Conservation (phyloP, 2,113 vertebrate species). For the Felis chaus region DNA sequence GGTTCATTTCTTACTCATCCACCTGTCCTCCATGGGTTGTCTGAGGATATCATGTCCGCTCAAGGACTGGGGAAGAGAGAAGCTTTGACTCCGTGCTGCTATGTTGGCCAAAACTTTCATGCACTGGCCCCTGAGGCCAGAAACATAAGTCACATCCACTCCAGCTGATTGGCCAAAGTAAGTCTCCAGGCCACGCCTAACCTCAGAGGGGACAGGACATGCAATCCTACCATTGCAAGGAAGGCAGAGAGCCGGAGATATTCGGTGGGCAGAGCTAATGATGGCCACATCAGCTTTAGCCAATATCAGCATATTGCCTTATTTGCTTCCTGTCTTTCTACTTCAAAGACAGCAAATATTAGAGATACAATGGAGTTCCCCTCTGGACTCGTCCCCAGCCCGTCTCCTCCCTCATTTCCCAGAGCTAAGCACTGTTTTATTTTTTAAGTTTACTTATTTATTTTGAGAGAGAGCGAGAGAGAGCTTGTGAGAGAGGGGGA, state of each 20-base stretch:
- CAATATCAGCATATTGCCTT: constrained; percentile 47
- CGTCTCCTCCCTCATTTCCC: neutral
- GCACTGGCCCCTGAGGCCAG: neutral
- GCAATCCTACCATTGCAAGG: neutral
- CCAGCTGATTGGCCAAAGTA: neutral
- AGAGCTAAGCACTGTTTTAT: constrained; percentile 4
- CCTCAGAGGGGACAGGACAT: neutral
- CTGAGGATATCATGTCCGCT: neutral
- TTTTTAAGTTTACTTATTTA: no score
- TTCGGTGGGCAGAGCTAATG: neutral
- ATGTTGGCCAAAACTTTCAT: neutral
- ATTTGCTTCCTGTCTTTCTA: constrained; percentile 45
- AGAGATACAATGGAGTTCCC: neutral
- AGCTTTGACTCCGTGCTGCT: neutral
- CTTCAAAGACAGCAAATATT: constrained; percentile 53
- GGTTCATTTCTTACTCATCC: neutral
- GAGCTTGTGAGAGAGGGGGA: no score
- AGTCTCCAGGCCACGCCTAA: neutral
- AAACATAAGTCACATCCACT: neutral
- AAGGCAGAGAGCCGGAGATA: neutral
- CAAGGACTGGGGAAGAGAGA: neutral
- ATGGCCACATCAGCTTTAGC: neutral
- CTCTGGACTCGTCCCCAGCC: neutral
- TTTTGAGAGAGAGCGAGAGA: no score
- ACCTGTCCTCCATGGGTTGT: neutral